Base-by-base conservation (phyloP, 2,888 invertebrate genomes). In the Exocentrus adspersus region DNA sequence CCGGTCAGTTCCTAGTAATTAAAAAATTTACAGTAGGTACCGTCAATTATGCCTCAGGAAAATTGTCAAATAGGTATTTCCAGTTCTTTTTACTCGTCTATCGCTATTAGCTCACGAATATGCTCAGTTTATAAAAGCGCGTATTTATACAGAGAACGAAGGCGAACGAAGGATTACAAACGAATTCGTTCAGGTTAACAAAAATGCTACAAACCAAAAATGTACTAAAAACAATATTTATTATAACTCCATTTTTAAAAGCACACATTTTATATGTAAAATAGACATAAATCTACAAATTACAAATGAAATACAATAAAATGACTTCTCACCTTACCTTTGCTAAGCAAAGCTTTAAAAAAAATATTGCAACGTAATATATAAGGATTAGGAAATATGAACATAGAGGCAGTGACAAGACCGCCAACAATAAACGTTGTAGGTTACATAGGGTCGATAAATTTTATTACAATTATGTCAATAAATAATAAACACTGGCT, bases 171-270 rank as follows among this genome's bases (percentile, higher is more conserved):
- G n/a, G n/a, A n/a, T n/a, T n/a, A n/a, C n/a, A n/a, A n/a, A n/a
- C n/a, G n/a, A n/a, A n/a, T n/a, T n/a, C n/a, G n/a, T n/a, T n/a
- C n/a, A n/a, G n/a, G n/a, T n/a, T n/a, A n/a, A n/a, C n/a, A n/a
- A n/a, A n/a, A n/a, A n/a, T n/a, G n/a, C n/a, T n/a, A n/a, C n/a
- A 24, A 24, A 24, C 7, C 21, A 52, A 53, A 53, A 30, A 42
- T 32, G 37, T 16, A 19, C 78, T 78, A 78, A 79, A 78, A 79
- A 79, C 78, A 79, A 79, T 79, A 78, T 78, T 77, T 77, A 77
- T 78, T 78, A 70, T 76, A 78, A 79, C 77, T 78, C 77, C 76
- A 78, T 77, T 78, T 73, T 79, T 78, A 79, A 79, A 79, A 79
- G 80, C 80, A 79, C 78, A 80, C 78, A 79, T 75, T 74, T 75